phyloP scores from a whole-genome alignment of 1,140 invertebrate species.

The Proales similis region DNA sequence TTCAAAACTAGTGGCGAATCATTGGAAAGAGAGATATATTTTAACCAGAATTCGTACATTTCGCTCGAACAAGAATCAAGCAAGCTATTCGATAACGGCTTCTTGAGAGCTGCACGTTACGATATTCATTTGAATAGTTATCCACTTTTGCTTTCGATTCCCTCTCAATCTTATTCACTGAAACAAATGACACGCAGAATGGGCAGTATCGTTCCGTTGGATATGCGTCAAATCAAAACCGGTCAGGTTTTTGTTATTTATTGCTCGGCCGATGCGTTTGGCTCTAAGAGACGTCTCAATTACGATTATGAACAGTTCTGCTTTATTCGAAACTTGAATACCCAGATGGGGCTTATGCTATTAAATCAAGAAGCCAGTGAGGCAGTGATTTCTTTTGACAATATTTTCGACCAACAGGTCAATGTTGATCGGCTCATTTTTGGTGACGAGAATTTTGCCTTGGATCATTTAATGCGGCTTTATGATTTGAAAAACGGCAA shows the following conservation, averaged over 20 bases:
- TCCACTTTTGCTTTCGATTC: no score
- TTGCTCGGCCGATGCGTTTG: no score
- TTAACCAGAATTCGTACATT: conserved; percentile 5
- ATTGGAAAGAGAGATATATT: neutral
- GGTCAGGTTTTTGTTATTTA: no score
- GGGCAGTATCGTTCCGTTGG: no score
- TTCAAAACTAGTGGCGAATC: conserved; percentile 18
- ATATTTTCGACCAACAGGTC: conserved; percentile 1
- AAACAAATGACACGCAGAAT: no score
- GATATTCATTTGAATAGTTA: conserved; percentile 26
- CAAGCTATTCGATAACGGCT: conserved; percentile 30
- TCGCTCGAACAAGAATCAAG: conserved; percentile 22
- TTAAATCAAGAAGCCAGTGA: conserved; percentile 13
- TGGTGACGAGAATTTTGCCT: conserved; percentile 1
- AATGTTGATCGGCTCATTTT: conserved; percentile 7
- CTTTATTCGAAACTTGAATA: conserved; percentile 9
- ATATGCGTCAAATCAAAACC: no score
- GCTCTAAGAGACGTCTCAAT: conserved; percentile 21
- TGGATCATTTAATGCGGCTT: conserved; percentile 15
- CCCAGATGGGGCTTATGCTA: neutral
- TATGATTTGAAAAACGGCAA: conserved; percentile 1
- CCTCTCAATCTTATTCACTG: no score
- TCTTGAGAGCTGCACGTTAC: conserved; percentile 10
- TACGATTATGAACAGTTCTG: neutral
- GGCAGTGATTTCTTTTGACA: neutral